Evolutionary conservation across 2,888 invertebrate genomes (phyloP), one percentile per base, ranked within the genome.

Genomic region (Rhyacophila evoluta): DNA sequence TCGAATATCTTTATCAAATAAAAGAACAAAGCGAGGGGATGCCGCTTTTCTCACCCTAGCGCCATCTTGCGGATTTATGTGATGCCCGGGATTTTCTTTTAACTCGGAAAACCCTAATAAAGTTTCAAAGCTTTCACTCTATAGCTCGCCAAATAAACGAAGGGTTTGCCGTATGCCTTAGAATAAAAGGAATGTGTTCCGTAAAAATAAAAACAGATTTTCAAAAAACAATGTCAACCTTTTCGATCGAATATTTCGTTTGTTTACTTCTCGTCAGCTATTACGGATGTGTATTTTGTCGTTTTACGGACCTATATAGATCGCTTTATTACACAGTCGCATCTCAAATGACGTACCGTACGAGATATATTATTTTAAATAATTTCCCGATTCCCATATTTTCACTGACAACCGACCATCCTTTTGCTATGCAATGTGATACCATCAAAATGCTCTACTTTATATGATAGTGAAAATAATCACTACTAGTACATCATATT

Each of bases 1-100:
- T 33, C 74, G 78, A 81, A 81, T 79, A 79, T 81, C 79, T 79
- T 75, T 79, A 79, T 81, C 77, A 79, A 81, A 81, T 81, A 75
- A 79, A 78, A 75, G 79, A 81, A 81, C 79, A 81, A 81, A 79
- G 79, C 29, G 72, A 69, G 68, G 28, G 79, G 41, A 55, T 55
- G 73, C 68, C 77, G 74, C 72, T 79, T 69, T 78, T 78, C 77
- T 37, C 79, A 41, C 77, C 74, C 80, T 27, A 36, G 69, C 76
- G 72, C 78, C 81, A 78, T 78, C 78, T 78, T 74, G 75, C 73
- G 81, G 81, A 81, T 81, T 81, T 81, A 81, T 80, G 74, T 69
- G 78, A 78, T 79, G 70, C 78, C 74, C 68, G 72, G 81, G 80
- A 81, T 79, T 81, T 80, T 75, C 79, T 80, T 80, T 78, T 75